Evolutionary conservation across 2,888 invertebrate genomes (phyloP).

Genomic region (Calephelis perditalis): DNA sequence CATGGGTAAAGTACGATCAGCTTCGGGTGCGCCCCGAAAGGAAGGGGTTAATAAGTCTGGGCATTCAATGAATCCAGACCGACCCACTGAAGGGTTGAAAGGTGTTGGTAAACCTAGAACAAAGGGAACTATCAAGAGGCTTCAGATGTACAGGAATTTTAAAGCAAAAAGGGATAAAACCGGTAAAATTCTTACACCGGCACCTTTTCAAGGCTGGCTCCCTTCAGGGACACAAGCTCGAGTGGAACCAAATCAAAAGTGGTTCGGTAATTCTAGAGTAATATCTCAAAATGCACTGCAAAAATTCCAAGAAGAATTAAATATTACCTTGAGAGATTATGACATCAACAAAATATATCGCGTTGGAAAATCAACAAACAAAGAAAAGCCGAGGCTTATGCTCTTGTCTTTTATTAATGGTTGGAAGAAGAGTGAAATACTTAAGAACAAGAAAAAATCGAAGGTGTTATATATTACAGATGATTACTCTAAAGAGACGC

Average conservation of each 20-base stretch:
- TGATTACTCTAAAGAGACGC: too few species aligned
- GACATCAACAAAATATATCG: conserved; percentile 18
- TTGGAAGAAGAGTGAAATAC: conserved; percentile 21
- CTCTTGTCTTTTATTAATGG: conserved; percentile 15
- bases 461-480: conserved; percentile 13
- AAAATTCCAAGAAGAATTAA: conserved; percentile 82
- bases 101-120: conserved; percentile 92
- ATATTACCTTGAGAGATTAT: conserved; percentile 12
- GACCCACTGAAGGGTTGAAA: conserved; percentile 86
- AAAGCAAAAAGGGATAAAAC: conserved; percentile 94
- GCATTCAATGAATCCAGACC: conserved; percentile 97
- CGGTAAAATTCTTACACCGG: conserved; percentile 95
- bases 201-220: conserved; percentile 96
- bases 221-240: conserved; percentile 94
- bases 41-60: conserved; percentile 91
- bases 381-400: conserved; percentile 18
- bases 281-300: conserved; percentile 94
- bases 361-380: conserved; percentile 14
- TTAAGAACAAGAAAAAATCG: conserved; percentile 16
- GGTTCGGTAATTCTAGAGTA: conserved; percentile 99
- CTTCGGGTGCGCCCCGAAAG: conserved; percentile 86
- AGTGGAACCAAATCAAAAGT: conserved; percentile 97
- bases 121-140: conserved; percentile 94
- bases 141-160: conserved; percentile 99
- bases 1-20: conserved; percentile 88